Percentiles rank a stretch among this genome's conserved stretches.
These are phyloP conservation scores for Coilia nasus DNA, from an alignment of 2,797 vertebrate species.

Conservation along the genomic window DNA sequence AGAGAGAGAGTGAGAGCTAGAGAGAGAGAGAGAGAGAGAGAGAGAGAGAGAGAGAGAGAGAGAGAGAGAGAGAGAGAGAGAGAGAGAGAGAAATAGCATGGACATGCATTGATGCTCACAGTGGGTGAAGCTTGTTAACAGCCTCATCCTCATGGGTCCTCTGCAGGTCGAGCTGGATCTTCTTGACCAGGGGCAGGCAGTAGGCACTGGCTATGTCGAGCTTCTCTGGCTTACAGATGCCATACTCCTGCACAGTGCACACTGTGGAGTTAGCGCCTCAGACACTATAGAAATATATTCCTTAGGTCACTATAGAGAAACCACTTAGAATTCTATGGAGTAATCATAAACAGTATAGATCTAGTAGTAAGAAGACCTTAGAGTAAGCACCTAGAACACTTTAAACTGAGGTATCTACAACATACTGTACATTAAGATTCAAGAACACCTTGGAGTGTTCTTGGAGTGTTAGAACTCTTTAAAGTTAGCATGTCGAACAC, in stretches of 20 bases:
- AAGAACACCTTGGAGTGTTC: too few species aligned
- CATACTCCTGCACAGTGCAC: slow-evolving; percentile 79
- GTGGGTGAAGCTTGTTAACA: slow-evolving; percentile 89
- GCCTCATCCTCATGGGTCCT: slow-evolving; percentile 91
- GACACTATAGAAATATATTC: too few species aligned
- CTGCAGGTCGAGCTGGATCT: slow-evolving; percentile 88
- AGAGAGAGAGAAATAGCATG: not conserved
- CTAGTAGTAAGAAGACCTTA: too few species aligned
- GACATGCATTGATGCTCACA: slow-evolving; percentile 73
- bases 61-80: not conserved
- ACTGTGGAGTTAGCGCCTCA: not conserved
- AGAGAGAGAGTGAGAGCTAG: too few species aligned
- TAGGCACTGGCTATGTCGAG: slow-evolving; percentile 88
- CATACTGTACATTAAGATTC: too few species aligned
- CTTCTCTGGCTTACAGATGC: slow-evolving; percentile 86
- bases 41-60: not conserved
- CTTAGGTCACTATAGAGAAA: too few species aligned
- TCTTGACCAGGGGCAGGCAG: slow-evolving; percentile 87
- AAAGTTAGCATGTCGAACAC: too few species aligned
- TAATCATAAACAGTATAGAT: too few species aligned
- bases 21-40: not conserved
- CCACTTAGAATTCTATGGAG: too few species aligned
- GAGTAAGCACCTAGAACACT: not conserved
- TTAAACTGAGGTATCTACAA: too few species aligned
- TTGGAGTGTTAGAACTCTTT: too few species aligned